Evolutionary conservation across 2,888 invertebrate genomes (phyloP), one percentile per base, ranked within the genome.

Genomic region (Andrena dorsata): DNA sequence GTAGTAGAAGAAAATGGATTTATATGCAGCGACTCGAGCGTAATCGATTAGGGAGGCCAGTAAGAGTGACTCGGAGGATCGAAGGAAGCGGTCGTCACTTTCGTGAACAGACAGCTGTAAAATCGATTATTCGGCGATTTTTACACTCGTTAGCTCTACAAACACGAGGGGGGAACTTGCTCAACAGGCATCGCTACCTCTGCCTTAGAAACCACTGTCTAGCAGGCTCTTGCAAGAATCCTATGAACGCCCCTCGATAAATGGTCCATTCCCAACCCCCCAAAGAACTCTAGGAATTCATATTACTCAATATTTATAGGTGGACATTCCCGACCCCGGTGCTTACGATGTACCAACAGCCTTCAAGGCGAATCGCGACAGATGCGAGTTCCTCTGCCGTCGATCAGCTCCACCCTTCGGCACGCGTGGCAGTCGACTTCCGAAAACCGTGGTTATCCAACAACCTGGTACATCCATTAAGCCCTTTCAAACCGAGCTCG

Each of bases 361-460:
- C 41, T 90, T 90, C 86, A 87, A 90, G 76, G 83, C 84, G 32
- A 82, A 74, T 73, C 84, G 86, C 78, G 82, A 88, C 75, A 83
- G 82, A 86, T 88, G 90, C 71, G 80, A 86, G 41, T 81, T 81
- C 58, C 76, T 41, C 23, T 82, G 83, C 58, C 76, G 76, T 41
- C 73, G 68, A 72, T 69, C 71, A 49, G 79, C 77, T 74, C 73
- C 86, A 6, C 73, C 84, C 53, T 90, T 90, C 70, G 85, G 80
- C 0, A 81, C 90, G 8, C 75, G 80, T 49, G 65, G 47, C 32
- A 64, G 28, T 63, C 85, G 90, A 63, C 80, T 84, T 51, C 76
- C 84, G 23, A 75, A 56, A 65, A 69, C 70, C 41, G 47, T 82
- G 56, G 79, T 86, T 61, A 70, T 77, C 16, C 65, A 64, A 16